A percentile compares a stretch with the other conserved stretches of the same genome.
Conservation (phyloP, 92 coral and sea anemone genomes). For the Nematostella vectensis region DNA sequence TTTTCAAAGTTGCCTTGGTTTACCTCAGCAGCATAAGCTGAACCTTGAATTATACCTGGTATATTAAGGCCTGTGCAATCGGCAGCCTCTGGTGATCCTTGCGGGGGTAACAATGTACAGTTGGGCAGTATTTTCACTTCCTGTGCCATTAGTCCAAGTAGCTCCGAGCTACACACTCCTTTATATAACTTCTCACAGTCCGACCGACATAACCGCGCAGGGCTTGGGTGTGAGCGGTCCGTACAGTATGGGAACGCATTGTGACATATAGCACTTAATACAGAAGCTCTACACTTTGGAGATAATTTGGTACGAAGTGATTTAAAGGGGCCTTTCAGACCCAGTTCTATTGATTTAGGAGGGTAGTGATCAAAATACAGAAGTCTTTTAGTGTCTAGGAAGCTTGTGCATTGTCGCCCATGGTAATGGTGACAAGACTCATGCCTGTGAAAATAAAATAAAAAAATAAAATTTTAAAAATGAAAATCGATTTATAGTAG, state of each 20-base stretch:
- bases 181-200: slow-evolving; percentile 70
- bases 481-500: too few relatives aligned
- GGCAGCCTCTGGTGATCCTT: slow-evolving; percentile 30
- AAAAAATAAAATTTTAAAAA: too few relatives aligned
- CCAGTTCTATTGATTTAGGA: slow-evolving; percentile 42
- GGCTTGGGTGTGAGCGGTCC: slow-evolving; percentile 44
- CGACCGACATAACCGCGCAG: slow-evolving; percentile 57
- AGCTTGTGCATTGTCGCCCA: slow-evolving; percentile 62
- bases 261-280: slow-evolving; percentile 71
- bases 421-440: slow-evolving; percentile 86
- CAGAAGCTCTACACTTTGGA: slow-evolving; percentile 63
- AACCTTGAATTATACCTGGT: too few relatives aligned
- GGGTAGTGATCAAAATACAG: slow-evolving; percentile 71
- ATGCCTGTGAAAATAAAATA: slow-evolving; percentile 40
- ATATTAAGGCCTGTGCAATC: slow-evolving; percentile 60
- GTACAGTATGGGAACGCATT: slow-evolving; percentile 77
- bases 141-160: slow-evolving; percentile 33
- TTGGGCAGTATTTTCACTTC: slow-evolving; percentile 62
- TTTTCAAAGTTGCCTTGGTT: too few relatives aligned
- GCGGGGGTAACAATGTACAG: slow-evolving; percentile 50
- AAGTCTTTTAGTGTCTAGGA: slow-evolving; percentile 63
- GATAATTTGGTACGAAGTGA: slow-evolving; percentile 52
- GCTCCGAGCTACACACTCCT: slow-evolving; percentile 64
- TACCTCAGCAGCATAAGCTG: too few relatives aligned
- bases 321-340: slow-evolving; percentile 53